Evolutionary conservation across 2,888 invertebrate species (phyloP), one percentile per base, ranked within the genome.

Genomic region (Catocala nupta): DNA sequence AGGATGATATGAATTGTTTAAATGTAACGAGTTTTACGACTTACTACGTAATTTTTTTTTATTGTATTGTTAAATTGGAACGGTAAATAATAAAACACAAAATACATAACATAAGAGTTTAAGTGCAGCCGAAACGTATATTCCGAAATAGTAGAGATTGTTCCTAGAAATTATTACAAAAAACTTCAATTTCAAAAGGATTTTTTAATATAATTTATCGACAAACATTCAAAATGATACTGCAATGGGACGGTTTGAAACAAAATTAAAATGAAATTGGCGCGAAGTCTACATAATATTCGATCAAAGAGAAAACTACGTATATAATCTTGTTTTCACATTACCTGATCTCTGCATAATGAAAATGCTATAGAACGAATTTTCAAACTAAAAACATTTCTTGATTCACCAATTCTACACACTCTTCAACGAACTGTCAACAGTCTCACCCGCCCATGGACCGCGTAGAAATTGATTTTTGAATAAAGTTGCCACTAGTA

Each of bases 341-440:
- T 85, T 91, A 93, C 93, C 93, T 90, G 93, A 93, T 92, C 93
- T 91, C 90, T 93, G 93, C 93, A 93, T 93, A 81, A 70, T 92
- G 86, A 76, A 78, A 84, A 78, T 81, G 73, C 79, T 82, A 67
- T 62, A 70, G 74, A 84, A 84, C 80, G 80, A 81, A 81, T 84
- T 80, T 83, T 91, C 83, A 92, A 88, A 87, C 80, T 78, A 85
- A 87, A 90, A 90, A 91, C 93, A 94, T 93, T 82, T 89, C 92
- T 87, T 68, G 80, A 81, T 83, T 81, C 84, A 84, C 84, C 70
- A 86, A 83, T 86, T 86, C 81, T 81, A 83, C 78, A 76, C 87
- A 89, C 89, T 62, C 65, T 88, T 81, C 83, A 86, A 78, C 73
- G 80, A 91, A 89, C 90, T 92, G 92, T 92, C 93, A 92, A 92